Base-by-base conservation (phyloP, 2,113 vertebrate genomes). In the Bucco capensis region DNA sequence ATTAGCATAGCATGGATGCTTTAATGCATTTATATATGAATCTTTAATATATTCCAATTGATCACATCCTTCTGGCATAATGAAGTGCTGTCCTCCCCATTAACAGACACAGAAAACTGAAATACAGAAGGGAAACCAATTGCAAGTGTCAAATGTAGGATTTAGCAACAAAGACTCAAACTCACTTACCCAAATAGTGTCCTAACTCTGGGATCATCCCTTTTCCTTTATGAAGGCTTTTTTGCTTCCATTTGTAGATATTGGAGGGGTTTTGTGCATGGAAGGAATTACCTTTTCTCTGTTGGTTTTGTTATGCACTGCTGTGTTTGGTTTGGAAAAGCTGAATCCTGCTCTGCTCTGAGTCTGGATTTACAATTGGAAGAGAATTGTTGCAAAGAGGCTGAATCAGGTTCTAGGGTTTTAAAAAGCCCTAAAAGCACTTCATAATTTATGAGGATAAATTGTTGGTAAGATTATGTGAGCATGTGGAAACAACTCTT, bases 371-470 rank as follows among this genome's bases (percentile, higher is more conserved):
- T 78, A 53, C 44, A 57, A n/a, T 42, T 35, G 25, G 38, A 60
- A 50, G 25, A 44, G 70, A 58, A 80, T 21, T 35, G n/a, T 3
- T 65, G 74, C 42, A 37, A 62, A 75, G 66, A 35, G 88, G 40
- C 33, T 78, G 10, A 86, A 84, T 57, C 33, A 10, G 61, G 23
- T 33, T 24, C 11, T 6, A 19, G 70, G 19, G 50, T 84, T 71
- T 82, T 61, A 42, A 89, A 83, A 86, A 25, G 58, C 74, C 35
- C 31, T 27, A 19, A 35, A 77, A 50, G 69, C 56, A 72, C 17
- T 95, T 19, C 78, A 21, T 93, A 82, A 92, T 96, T 95, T 12
- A 96, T 7, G 54, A 95, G 62, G 54, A 13, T 87, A 92, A 96
- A 90, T 90, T 76, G 86, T 44, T 70, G 81, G 81, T 92, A 47